These are phyloP conservation scores for Drosophila bocki DNA, from an alignment of 1,140 invertebrate genomes.

Conservation along the genomic window DNA sequence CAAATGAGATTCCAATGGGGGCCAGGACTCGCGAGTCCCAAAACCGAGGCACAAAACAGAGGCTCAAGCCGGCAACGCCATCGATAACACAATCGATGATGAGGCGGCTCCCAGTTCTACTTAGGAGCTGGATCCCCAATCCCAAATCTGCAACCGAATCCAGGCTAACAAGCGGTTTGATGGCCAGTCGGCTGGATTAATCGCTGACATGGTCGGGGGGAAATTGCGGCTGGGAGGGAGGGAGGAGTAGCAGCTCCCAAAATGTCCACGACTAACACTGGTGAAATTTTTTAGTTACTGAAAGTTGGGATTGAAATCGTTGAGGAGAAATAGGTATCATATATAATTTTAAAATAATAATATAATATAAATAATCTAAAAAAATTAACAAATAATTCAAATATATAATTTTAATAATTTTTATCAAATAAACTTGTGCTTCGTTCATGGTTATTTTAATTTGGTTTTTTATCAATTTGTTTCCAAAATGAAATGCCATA, in stretches of 20 bases:
- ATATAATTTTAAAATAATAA: too few relatives aligned
- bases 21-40: constrained; percentile 22
- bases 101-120: constrained; percentile 40
- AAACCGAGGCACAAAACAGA: neutral
- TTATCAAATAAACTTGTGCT: neutral
- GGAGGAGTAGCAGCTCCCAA: constrained; percentile 19
- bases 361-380: too few relatives aligned
- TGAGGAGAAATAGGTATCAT: too few relatives aligned
- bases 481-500: neutral
- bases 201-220: constrained; percentile 73
- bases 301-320: neutral
- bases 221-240: constrained; percentile 21
- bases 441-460: neutral
- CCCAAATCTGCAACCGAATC: constrained; percentile 28
- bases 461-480: neutral
- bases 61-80: constrained; percentile 68
- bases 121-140: constrained; percentile 18
- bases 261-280: constrained; percentile 16
- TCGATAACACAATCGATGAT: constrained; percentile 84
- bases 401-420: neutral
- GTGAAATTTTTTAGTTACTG: neutral
- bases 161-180: constrained; percentile 71
- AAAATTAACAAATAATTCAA: too few relatives aligned
- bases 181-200: constrained; percentile 75
- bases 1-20: constrained; percentile 68